A percentile compares a stretch with the other conserved stretches of the same genome.
These are phyloP conservation scores for Cephus rjabovi DNA, from an alignment of 2,888 invertebrate species.

Conservation along the genomic window DNA sequence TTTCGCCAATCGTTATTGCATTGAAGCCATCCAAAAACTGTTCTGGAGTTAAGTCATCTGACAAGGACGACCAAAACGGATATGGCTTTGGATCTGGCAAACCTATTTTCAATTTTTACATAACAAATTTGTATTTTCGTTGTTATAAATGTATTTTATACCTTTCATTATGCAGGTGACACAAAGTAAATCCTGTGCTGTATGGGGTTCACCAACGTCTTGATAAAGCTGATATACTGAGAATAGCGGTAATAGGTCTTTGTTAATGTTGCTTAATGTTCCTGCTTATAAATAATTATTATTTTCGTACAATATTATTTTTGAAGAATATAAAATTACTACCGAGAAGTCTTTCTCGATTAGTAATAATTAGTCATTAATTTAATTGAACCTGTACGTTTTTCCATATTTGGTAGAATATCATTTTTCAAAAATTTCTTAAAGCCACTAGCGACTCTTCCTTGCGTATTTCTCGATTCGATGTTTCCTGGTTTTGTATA, in stretches of 20 bases:
- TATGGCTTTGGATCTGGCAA: conserved; percentile 6
- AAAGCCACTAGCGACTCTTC: conserved; percentile 69
- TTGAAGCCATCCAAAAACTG: conserved; percentile 42
- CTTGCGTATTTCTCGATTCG: conserved; percentile 62
- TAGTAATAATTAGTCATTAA: not conserved
- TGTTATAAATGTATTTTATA: not conserved
- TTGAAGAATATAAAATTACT: not conserved
- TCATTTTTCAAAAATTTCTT: conserved; percentile 69
- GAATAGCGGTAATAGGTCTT: conserved; percentile 65
- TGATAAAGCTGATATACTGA: conserved; percentile 67
- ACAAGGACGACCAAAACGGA: conserved; percentile 3
- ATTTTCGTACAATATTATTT: not conserved
- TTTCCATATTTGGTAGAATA: conserved; percentile 65
- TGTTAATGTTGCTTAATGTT: conserved; percentile 28
- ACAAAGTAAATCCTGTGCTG: conserved; percentile 64
- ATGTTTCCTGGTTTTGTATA: conserved; percentile 65
- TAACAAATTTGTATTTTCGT: not conserved
- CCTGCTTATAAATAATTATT: conserved; percentile 22
- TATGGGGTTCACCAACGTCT: conserved; percentile 68
- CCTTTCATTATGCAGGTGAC: conserved; percentile 47
- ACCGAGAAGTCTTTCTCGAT: not conserved
- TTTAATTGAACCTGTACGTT: conserved; percentile 63
- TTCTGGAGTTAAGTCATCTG: conserved; percentile 10
- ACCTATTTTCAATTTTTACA: not conserved
- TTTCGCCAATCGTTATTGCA: conserved; percentile 44